Conservation (phyloP, 2,888 invertebrate genomes). For the Erpobdella octoculata region DNA sequence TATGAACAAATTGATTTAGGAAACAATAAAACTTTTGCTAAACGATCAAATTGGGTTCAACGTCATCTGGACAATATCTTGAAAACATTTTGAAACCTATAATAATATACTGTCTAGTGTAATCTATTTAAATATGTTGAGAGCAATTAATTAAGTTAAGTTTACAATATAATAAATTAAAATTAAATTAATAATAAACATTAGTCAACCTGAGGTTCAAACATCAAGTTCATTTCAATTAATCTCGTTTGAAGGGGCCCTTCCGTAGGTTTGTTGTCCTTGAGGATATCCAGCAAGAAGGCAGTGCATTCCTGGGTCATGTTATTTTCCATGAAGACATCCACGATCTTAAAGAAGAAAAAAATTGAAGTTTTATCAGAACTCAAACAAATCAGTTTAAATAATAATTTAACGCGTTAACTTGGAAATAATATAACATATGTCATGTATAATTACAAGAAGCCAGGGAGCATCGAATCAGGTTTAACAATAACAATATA, state of each 20-base stretch:
- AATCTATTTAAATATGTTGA: no score
- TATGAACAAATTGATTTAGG: neutral
- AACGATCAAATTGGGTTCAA: no score
- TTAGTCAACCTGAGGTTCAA: slow-evolving; percentile 78
- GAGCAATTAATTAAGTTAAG: no score
- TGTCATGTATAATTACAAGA: no score
- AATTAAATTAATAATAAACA: no score
- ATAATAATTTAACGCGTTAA: no score
- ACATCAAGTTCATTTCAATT: slow-evolving; percentile 96
- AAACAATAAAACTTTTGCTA: neutral
- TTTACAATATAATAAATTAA: no score
- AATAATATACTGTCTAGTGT: neutral
- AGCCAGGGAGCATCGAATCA: no score
- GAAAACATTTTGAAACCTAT: neutral
- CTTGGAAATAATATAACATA: no score
- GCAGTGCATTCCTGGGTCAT: slow-evolving; percentile 98
- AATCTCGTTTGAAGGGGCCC: slow-evolving; percentile 91
- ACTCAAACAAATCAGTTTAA: no score
- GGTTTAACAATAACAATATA: no score
- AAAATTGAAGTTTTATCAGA: no score
- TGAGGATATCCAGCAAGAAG: slow-evolving; percentile 89
- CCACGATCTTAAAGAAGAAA: slow-evolving; percentile 70
- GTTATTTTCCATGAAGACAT: slow-evolving; percentile 96
- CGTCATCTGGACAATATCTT: neutral
- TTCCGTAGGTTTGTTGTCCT: slow-evolving; percentile 91